Evolutionary conservation across 1,140 invertebrate genomes (phyloP), one percentile per base, ranked within the genome.

Genomic region (Melanaphis sacchari): DNA sequence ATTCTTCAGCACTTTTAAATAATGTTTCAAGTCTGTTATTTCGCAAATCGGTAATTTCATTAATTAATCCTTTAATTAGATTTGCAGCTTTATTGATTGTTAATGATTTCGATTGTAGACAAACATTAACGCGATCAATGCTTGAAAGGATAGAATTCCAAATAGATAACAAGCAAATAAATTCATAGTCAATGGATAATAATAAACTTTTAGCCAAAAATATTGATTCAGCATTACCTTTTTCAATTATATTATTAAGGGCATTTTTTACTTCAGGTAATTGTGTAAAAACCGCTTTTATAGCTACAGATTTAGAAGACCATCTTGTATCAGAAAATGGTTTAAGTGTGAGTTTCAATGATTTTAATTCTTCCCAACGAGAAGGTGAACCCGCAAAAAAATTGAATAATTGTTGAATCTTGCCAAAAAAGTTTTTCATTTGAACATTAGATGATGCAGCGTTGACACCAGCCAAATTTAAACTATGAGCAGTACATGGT

Each of bases 401-500:
- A 40, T 59, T 90, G 24, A 90, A 90, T 40, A 90, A 41, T 59
- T 26, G 40, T 90, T 54, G 36, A 88, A 88, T 22, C 22, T 49
- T 88, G 11, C n/a, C 43, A 36, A 88, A 88, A 85, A 52, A 88
- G 15, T 36, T 36, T 52, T 87, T 31, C 85, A 87, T 87, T 87
- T 87, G 31, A 22, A 52, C 87, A 52, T 88, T 52, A 7, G 87
- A 88, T 52, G n/a, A 88, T 93, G 94, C 94, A 88, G 94, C 91
- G 76, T 92, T n/a, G 36, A n/a, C n/a, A n/a, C n/a, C n/a, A n/a
- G n/a, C n/a, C n/a, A n/a, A n/a, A n/a, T n/a, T n/a, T n/a, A n/a
- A 88, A 31, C 59, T 54, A 89, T 94, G 93, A 52, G 38, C 87
- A 31, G 43, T 31, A 84, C 85, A 93, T 22, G 93, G 81, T 41